These are phyloP conservation scores for Epinotia bilunana DNA, from an alignment of 2,888 invertebrate genomes.

Conservation along the genomic window DNA sequence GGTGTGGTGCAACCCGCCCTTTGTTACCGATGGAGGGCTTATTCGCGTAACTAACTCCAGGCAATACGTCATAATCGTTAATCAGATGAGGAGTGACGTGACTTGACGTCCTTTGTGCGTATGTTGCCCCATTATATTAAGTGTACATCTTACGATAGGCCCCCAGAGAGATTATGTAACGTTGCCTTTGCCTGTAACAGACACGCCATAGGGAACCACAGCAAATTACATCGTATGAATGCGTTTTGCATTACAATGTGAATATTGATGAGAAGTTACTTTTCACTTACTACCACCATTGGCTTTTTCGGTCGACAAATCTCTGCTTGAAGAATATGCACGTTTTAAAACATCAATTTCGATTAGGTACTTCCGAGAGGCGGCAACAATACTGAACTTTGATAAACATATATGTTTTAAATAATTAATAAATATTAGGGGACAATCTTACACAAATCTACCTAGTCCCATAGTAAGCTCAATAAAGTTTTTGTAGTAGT, in stretches of 20 bases:
- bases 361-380: too few species aligned
- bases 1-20: background rate
- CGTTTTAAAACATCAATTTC: too few species aligned
- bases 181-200: background rate
- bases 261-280: too few species aligned
- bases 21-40: background rate
- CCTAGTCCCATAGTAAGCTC: too few species aligned
- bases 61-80: conserved; percentile 32
- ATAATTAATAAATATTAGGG: too few species aligned
- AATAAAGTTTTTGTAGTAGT: too few species aligned
- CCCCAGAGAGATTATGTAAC: background rate
- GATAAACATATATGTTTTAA: too few species aligned
- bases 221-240: background rate
- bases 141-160: conserved; percentile 5
- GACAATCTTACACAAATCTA: too few species aligned
- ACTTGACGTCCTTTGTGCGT: conserved; percentile 37
- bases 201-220: background rate
- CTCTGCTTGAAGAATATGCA: too few species aligned
- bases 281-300: too few species aligned
- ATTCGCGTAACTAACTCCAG: conserved; percentile 26
- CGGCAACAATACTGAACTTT: too few species aligned
- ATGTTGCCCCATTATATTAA: conserved; percentile 28
- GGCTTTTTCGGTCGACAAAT: too few species aligned
- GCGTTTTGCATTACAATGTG: background rate
- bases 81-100: conserved; percentile 38